phyloP scores from a whole-genome alignment of 2,797 vertebrate species.

The Balearica regulorum region DNA sequence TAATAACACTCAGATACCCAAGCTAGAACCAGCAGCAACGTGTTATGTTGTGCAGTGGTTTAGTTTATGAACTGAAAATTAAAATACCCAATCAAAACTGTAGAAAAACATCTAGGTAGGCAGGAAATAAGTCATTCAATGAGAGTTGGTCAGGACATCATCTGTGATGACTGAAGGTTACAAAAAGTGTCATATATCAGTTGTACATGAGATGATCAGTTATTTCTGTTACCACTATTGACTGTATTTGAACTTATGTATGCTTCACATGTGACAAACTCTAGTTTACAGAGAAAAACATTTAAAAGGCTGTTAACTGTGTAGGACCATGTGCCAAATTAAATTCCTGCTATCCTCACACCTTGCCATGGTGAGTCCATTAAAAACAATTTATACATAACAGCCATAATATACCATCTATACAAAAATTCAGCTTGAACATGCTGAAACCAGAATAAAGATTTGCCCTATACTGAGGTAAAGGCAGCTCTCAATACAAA shows the following conservation, averaged over 20 bases:
- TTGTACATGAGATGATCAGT: not conserved
- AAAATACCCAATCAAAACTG: not conserved
- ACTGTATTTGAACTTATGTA: not conserved
- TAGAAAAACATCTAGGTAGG: not conserved
- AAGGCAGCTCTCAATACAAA: conserved; percentile 33
- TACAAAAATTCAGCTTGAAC: not conserved
- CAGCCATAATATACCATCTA: not conserved
- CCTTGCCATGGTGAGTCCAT: not conserved
- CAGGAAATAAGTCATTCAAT: not conserved
- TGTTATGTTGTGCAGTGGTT: not conserved
- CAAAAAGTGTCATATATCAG: not conserved
- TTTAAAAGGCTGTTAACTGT: not conserved
- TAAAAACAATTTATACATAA: conserved; percentile 41
- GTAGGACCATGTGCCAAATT: not conserved
- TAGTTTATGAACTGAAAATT: not conserved
- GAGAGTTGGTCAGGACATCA: not conserved
- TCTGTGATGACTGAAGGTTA: not conserved
- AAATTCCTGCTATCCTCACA: not conserved
- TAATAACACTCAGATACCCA: not conserved
- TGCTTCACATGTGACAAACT: not conserved
- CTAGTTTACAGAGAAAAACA: not conserved
- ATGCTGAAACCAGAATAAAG: not conserved
- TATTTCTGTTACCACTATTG: not conserved
- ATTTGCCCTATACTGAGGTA: not conserved
- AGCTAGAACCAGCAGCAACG: not conserved